Base-by-base conservation (phyloP, 2,113 vertebrate genomes). In the Eclectus roratus region DNA sequence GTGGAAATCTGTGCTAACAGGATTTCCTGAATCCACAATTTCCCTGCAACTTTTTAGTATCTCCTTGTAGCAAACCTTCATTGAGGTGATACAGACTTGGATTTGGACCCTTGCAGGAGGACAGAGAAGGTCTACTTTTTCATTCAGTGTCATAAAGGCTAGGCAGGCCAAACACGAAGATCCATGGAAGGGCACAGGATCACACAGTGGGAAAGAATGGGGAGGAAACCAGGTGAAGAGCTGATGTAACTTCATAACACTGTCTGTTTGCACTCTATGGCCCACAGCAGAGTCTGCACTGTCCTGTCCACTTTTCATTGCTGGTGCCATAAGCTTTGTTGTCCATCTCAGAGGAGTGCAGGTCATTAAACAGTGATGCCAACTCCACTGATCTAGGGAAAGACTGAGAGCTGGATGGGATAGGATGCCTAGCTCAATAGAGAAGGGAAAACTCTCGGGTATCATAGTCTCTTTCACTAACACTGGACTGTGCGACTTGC, bases 221-320 rank as follows among this genome's bases (percentile, higher is more conserved):
- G 6, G 12, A 71, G 8, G 31, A 43, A 80, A 82, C 5, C 9
- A 25, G 13, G 11, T 24, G 44, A 79, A 29, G 14, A 28, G 8
- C 5, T 3, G 3, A 3, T 21, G 11, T 21, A 47, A 69, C 33
- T 77, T 82, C 25, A 9, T 5, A 82, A 37, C 37, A 33, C 2
- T 56, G 11, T 12, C 37, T 46, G 16, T 39, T 77, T 1, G 0
- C 6, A 2, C 6, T 24, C 17, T 1, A 0, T 6, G 35, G 17
- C 17, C 39, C 24, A 28, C 11, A 20, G 28, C 25, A 47, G 60
- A 39, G 7, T 14, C 53, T 52, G 17, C 18, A 5, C 37, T 33
- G 21, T 15, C 52, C 46, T 43, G 10, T 35, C 60, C 13, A 11
- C n/a, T 68, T 15, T 33, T 64, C 47, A 5, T 6, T 7, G 17